These are phyloP conservation scores for Lepilemur septentrionalis DNA, from an alignment of 2,797 vertebrate species.

Conservation along the genomic window DNA sequence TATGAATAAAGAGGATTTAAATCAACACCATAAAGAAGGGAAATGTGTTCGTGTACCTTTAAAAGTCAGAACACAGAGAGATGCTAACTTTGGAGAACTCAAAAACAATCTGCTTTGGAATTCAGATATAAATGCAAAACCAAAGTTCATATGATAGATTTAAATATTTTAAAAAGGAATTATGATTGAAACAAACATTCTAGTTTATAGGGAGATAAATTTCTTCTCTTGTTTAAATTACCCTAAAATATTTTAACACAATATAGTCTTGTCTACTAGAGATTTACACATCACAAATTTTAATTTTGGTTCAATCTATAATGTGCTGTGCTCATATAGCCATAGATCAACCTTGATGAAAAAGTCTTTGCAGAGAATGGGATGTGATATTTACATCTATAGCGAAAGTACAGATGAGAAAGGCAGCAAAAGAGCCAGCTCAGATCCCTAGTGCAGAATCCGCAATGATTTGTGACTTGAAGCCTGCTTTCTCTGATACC, in stretches of 20 bases:
- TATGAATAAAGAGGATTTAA: constrained; percentile 58
- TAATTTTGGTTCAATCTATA: constrained; percentile 20
- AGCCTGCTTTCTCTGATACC: not conserved
- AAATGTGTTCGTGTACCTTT: constrained; percentile 30
- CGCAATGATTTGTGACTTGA: not conserved
- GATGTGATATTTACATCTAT: not conserved
- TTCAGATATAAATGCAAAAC: constrained; percentile 52
- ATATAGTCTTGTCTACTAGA: constrained; percentile 7
- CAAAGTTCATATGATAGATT: constrained; percentile 8
- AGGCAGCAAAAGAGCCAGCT: not conserved
- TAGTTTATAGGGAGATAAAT: constrained; percentile 54
- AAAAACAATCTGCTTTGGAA: not conserved
- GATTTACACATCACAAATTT: constrained; percentile 43
- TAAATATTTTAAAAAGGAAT: constrained; percentile 66
- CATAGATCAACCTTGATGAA: constrained; percentile 10
- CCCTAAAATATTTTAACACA: constrained; percentile 53
- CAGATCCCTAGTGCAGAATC: not conserved
- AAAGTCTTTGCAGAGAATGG: not conserved
- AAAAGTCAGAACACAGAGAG: not conserved
- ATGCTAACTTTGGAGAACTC: constrained; percentile 22
- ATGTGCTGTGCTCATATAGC: not conserved
- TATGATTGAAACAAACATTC: constrained; percentile 56
- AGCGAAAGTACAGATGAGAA: rapidly evolving
- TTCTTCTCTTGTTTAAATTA: constrained; percentile 68
- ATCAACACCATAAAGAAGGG: constrained; percentile 48